A percentile compares a stretch with the other conserved stretches of the same genome.
Conservation (phyloP, 2,797 vertebrate genomes). For the Phalanger gymnotis region DNA sequence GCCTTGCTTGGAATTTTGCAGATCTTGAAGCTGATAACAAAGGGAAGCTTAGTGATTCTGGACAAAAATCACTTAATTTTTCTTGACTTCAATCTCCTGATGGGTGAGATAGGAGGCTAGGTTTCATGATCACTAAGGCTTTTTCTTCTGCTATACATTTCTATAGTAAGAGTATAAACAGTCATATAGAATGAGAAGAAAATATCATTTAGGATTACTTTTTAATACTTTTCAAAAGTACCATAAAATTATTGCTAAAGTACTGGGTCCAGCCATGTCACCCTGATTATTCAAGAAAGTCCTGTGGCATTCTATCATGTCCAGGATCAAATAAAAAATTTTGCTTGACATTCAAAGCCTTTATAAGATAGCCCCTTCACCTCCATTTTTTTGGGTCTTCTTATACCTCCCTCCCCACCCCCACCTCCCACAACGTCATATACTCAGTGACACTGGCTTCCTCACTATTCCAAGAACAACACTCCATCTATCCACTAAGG, state of each 20-base stretch:
- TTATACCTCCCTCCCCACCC: neutral
- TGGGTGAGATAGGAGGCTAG: neutral
- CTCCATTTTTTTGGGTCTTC: neutral
- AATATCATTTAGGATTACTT: neutral
- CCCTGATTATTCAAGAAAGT: neutral
- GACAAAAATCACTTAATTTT: neutral
- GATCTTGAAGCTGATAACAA: neutral
- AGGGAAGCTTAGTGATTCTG: neutral
- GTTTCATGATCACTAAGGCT: constrained; percentile 14
- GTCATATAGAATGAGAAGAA: constrained; percentile 43
- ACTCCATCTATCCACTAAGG: neutral
- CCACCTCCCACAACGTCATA: neutral
- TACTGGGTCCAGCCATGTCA: neutral
- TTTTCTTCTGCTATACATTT: constrained; percentile 40
- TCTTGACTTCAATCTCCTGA: neutral
- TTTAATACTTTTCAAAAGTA: neutral
- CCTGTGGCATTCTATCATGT: neutral
- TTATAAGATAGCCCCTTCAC: neutral
- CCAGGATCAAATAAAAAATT: neutral
- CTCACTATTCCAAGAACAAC: neutral
- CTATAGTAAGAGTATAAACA: constrained; percentile 6
- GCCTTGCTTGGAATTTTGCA: neutral
- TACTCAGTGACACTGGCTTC: neutral
- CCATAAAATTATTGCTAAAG: neutral
- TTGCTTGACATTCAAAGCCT: neutral